A percentile compares a stretch with the other conserved stretches of the same genome.
phyloP scores from a whole-genome alignment of 2,113 vertebrate genomes.

The Cinclus cinclus region DNA sequence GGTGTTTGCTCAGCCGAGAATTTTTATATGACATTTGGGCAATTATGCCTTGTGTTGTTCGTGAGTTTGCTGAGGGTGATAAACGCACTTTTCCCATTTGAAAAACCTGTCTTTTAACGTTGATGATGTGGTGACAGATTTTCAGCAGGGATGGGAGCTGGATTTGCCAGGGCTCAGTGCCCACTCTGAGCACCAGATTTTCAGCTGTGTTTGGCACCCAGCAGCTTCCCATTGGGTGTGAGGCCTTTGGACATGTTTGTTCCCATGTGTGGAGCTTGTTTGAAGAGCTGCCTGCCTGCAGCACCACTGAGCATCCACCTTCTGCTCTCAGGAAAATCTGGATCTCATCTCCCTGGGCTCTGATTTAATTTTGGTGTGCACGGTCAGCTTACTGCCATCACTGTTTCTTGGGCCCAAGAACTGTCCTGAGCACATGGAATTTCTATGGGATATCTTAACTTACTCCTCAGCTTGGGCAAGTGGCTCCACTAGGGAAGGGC shows the following conservation, averaged over 20 bases:
- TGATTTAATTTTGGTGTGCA: not conserved
- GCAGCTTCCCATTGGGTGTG: not conserved
- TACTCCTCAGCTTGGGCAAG: not conserved
- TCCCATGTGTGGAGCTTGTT: not conserved
- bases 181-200: not conserved
- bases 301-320: not conserved
- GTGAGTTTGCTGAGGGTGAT: conserved; percentile 42
- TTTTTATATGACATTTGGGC: conserved; percentile 62
- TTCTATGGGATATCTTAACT: not conserved
- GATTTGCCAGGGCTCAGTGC: conserved; percentile 20
- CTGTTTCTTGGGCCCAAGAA: not conserved
- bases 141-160: not conserved
- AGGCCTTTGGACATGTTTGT: not conserved
- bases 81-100: conserved; percentile 31
- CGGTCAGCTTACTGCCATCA: not conserved
- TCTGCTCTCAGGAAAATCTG: conserved; percentile 14
- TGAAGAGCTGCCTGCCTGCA: conserved; percentile 19
- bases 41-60: conserved; percentile 23
- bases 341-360: not conserved
- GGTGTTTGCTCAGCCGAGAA: conserved; percentile 35
- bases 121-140: conserved; percentile 49
- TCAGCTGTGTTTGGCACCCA: not conserved
- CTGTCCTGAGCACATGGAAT: not conserved
- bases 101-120: conserved; percentile 37
- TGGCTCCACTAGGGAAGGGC: not conserved